A percentile compares a stretch with the other conserved stretches of the same genome.
Evolutionary conservation across 2,113 vertebrate species (phyloP).

Genomic region (Elephas maximus): DNA sequence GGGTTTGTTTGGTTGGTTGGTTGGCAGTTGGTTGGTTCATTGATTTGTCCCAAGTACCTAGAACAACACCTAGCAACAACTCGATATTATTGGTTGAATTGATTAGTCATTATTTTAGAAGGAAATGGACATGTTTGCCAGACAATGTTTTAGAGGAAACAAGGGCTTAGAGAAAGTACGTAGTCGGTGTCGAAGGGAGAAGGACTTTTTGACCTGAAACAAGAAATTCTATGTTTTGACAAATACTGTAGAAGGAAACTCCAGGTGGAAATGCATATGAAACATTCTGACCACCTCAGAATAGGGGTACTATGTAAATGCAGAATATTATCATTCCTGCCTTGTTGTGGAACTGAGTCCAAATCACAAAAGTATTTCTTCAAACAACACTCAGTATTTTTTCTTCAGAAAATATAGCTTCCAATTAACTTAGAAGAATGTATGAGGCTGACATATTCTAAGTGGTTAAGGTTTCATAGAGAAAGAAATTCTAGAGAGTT

Average conservation of each 20-base stretch:
- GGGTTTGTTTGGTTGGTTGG: neutral
- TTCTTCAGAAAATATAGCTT: slow-evolving; percentile 60
- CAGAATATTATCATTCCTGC: neutral
- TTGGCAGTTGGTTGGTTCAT: neutral
- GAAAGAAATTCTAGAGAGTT: neutral
- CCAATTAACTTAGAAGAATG: slow-evolving; percentile 28
- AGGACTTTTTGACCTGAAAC: neutral
- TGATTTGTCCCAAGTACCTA: neutral
- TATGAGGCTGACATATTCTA: neutral
- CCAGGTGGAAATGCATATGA: neutral
- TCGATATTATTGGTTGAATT: neutral
- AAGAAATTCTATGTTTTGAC: neutral
- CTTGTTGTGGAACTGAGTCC: neutral
- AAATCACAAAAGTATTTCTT: slow-evolving; percentile 43
- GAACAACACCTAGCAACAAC: neutral
- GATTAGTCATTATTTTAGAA: neutral
- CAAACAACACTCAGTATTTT: neutral
- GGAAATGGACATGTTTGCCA: neutral
- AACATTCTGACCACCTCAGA: neutral
- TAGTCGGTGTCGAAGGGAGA: neutral
- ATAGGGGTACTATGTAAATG: neutral
- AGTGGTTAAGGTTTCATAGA: neutral
- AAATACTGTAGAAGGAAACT: neutral
- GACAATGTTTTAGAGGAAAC: neutral
- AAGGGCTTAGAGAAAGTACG: neutral